phyloP scores from a whole-genome alignment of 2,888 invertebrate species.

The Mythimna impura region DNA sequence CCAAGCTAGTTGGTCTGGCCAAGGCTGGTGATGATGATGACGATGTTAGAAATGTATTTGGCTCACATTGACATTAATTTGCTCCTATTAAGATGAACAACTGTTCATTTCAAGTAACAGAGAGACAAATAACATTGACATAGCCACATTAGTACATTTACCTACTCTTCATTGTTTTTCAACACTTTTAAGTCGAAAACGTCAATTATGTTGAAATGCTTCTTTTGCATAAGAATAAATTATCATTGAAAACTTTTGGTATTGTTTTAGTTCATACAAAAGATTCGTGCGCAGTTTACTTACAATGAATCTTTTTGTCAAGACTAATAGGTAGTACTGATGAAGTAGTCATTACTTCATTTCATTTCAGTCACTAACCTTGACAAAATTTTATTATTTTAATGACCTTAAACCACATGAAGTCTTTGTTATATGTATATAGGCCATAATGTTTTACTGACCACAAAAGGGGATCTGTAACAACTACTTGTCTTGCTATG shows the following conservation, averaged over 20 bases:
- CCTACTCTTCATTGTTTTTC: constrained; percentile 16
- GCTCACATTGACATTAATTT: too few species aligned
- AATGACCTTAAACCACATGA: not conserved
- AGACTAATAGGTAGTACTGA: constrained; percentile 6
- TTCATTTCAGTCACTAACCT: constrained; percentile 7
- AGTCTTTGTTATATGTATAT: too few species aligned
- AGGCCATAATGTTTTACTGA: not conserved
- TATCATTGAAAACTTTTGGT: not conserved
- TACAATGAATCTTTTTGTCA: constrained; percentile 14
- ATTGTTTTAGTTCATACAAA: constrained; percentile 31
- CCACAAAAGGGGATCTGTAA: not conserved
- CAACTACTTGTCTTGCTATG: not conserved
- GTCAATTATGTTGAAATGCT: constrained; percentile 10
- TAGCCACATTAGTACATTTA: not conserved
- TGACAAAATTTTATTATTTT: not conserved
- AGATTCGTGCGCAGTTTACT: constrained; percentile 18
- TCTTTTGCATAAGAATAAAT: constrained; percentile 18
- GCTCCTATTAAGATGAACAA: too few species aligned
- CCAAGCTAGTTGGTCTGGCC: too few species aligned
- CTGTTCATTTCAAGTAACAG: too few species aligned
- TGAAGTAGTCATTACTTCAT: too few species aligned
- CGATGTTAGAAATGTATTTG: too few species aligned
- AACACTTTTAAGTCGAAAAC: constrained; percentile 1
- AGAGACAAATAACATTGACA: too few species aligned
- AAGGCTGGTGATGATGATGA: too few species aligned